phyloP scores from a whole-genome alignment of 1,140 invertebrate genomes.

The Nomia melanderi region DNA sequence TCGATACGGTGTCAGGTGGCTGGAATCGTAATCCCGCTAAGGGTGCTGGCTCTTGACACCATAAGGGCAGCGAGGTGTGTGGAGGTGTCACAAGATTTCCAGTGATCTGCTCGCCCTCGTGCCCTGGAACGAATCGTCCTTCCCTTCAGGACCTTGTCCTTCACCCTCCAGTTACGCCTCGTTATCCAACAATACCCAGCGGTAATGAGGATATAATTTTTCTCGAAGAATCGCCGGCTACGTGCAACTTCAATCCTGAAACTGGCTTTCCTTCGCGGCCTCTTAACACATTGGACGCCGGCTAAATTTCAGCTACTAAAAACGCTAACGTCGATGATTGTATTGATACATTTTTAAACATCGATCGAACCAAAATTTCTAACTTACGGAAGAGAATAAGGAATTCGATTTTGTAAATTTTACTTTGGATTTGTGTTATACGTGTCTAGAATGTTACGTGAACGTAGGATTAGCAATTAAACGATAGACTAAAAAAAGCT shows the following conservation, averaged over 20 bases:
- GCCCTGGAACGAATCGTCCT: conserved; percentile 54
- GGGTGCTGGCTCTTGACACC: conserved; percentile 65
- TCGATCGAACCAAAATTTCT: too few relatives aligned
- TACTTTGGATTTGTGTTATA: too few relatives aligned
- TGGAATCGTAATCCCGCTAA: conserved; percentile 55
- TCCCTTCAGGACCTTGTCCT: conserved; percentile 6
- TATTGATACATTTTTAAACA: too few relatives aligned
- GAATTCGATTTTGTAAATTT: too few relatives aligned
- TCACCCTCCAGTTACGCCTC: background rate
- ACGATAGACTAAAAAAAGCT: too few relatives aligned
- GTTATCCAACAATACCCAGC: conserved; percentile 10
- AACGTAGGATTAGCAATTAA: too few relatives aligned
- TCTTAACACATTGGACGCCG: background rate
- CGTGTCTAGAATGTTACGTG: too few relatives aligned
- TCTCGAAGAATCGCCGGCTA: background rate
- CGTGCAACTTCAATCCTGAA: conserved; percentile 1
- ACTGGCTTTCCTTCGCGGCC: conserved; percentile 2
- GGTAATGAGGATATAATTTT: conserved; percentile 31
- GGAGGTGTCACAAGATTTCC: conserved; percentile 56
- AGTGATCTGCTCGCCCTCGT: conserved; percentile 2
- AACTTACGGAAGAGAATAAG: too few relatives aligned
- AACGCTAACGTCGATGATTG: too few relatives aligned
- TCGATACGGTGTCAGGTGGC: conserved; percentile 71
- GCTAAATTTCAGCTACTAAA: too few relatives aligned
- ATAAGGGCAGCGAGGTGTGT: conserved; percentile 69